phyloP scores from a whole-genome alignment of 2,888 invertebrate genomes.

The Pollenia angustigena region DNA sequence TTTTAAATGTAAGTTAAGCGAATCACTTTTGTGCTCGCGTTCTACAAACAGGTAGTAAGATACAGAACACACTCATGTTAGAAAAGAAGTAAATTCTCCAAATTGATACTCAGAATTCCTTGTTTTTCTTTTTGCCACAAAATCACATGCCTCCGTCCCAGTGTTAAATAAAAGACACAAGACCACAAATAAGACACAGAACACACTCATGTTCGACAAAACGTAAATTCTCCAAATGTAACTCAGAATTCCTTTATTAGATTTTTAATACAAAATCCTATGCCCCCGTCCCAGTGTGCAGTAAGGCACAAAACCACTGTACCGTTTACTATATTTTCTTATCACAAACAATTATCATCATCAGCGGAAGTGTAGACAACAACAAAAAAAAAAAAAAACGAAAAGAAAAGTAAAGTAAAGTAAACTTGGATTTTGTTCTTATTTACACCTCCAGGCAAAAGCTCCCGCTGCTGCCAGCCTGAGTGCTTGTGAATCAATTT shows the following conservation, averaged over 20 bases:
- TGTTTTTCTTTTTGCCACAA: background rate
- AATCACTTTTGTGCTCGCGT: too few relatives aligned
- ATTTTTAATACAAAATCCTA: background rate
- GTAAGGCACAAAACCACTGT: background rate
- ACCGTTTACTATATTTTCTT: background rate
- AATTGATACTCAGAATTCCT: too few relatives aligned
- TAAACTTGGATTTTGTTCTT: constrained; percentile 6
- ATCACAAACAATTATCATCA: constrained; percentile 27
- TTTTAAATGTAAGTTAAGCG: too few relatives aligned
- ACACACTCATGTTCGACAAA: background rate
- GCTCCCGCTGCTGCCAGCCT: background rate
- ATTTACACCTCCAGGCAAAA: constrained; percentile 21
- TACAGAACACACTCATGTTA: too few relatives aligned
- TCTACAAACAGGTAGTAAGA: too few relatives aligned
- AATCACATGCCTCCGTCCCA: background rate
- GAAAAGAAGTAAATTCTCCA: too few relatives aligned
- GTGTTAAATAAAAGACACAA: background rate
- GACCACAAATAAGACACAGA: background rate
- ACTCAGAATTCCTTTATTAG: background rate
- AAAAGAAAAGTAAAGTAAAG: too few relatives aligned
- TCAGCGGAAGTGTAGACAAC: constrained; percentile 21
- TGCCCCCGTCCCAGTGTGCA: constrained; percentile 24
- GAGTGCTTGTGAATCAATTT: constrained; percentile 36
- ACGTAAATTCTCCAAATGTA: background rate
- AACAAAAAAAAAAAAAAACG: background rate